Base-by-base conservation (phyloP, 2,797 vertebrate genomes). In the Molossus alvarezi region DNA sequence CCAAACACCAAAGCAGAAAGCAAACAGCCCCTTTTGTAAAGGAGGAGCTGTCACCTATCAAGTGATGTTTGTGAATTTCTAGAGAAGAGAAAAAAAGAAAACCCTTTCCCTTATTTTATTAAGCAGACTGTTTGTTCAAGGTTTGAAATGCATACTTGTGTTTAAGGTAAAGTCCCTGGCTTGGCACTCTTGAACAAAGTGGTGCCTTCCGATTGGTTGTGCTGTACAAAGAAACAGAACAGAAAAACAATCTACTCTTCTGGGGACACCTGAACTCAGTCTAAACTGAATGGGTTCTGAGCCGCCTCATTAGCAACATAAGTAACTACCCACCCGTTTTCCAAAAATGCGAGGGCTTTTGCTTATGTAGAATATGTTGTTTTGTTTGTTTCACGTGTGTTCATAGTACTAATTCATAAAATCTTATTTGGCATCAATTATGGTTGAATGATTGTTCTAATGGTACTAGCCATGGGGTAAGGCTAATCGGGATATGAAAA, bases 1-100 rank as follows among this genome's bases (percentile, higher is more conserved):
- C 57, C 95, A 98, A 99, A 98, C 98, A 98, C 98, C 98, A 98
- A 98, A 97, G 97, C 96, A 97, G 98, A 98, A 98, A 98, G 98
- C 98, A 98, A 98, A 99, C 97, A 98, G 82, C 95, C 77, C 95
- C 98, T 94, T 98, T 98, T 97, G 96, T 96, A 93, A 90, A 96
- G 97, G 98, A 97, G 98, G 98, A 98, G 97, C 98, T 98, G 98
- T 98, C 98, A 98, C 98, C 98, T 98, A 98, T 98, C 98, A 98
- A 97, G 97, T 79, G 97, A 97, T 98, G 97, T 98, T 98, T 98
- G 98, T 98, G 98, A 98, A 98, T 98, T 98, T 98, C 97, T 97
- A 96, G 97, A 98, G 97, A 97, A 95, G 95, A 95, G 95, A 89
- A 95, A 97, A 14, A 97, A 95, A 96, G 90, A 97, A 97, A 97